Evolutionary conservation across 2,113 vertebrate species (phyloP).

Genomic region (Tragelaphus buxtoni): DNA sequence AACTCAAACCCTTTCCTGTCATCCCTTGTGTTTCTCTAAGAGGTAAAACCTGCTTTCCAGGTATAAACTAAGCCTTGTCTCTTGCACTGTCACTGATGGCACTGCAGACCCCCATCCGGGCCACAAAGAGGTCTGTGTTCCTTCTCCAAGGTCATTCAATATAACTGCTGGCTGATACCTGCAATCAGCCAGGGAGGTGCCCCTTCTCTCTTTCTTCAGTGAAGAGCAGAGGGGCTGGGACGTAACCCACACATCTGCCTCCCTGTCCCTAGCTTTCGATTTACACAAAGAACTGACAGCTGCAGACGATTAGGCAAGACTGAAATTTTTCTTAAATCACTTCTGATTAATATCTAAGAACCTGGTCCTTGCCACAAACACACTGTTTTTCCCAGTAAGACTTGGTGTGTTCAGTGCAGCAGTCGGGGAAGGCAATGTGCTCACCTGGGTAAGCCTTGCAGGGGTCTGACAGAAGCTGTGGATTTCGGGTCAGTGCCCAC

Average conservation of each 20-base stretch:
- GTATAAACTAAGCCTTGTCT: background rate
- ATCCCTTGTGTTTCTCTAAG: background rate
- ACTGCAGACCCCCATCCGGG: background rate
- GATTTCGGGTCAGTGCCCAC: background rate
- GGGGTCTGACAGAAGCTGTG: background rate
- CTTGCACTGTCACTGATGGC: background rate
- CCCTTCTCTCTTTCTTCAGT: background rate
- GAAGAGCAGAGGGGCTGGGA: background rate
- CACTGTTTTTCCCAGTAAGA: background rate
- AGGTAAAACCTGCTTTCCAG: background rate
- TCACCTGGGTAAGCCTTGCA: background rate
- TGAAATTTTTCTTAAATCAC: background rate
- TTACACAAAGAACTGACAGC: background rate
- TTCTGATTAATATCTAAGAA: background rate
- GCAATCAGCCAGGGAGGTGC: background rate
- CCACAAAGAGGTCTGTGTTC: background rate
- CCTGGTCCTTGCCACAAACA: background rate
- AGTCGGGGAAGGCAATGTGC: background rate
- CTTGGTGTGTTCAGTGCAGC: background rate
- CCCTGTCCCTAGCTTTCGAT: background rate
- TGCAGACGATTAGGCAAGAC: background rate
- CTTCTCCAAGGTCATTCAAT: background rate
- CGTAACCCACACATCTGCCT: background rate
- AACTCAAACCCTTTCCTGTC: background rate
- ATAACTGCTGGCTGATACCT: background rate